A percentile compares a stretch with the other conserved stretches of the same genome.
phyloP scores from a whole-genome alignment of 2,113 vertebrate genomes.

The Irena cyanogastra region DNA sequence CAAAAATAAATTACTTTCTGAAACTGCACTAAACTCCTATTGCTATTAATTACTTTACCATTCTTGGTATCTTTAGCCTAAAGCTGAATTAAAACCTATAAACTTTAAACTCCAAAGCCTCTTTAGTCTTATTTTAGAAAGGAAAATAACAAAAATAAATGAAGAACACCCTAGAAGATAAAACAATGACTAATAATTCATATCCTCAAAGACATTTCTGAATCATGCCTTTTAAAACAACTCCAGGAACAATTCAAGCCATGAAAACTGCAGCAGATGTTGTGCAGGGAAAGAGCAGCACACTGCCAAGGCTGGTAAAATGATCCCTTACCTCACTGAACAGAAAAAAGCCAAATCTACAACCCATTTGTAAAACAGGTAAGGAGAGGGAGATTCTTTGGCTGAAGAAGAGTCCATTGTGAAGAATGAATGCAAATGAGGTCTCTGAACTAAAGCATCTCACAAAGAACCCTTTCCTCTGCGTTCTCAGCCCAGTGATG shows the following conservation, averaged over 20 bases:
- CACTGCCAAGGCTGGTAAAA: not conserved
- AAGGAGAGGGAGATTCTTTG: not conserved
- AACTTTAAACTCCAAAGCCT: not conserved
- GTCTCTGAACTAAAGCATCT: not conserved
- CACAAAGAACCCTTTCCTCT: not conserved
- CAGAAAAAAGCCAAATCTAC: not conserved
- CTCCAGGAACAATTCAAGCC: not conserved
- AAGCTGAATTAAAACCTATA: not conserved
- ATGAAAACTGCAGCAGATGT: slow-evolving; percentile 25
- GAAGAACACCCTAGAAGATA: not conserved
- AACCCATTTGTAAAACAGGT: not conserved
- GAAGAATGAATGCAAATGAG: not conserved
- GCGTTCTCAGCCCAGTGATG: not conserved
- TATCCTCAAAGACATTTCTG: not conserved
- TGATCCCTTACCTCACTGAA: not conserved
- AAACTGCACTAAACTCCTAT: not conserved
- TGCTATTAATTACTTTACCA: not conserved
- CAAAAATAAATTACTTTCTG: not conserved
- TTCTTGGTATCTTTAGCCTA: not conserved
- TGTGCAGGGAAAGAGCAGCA: not conserved
- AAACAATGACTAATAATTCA: not conserved
- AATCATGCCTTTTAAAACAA: slow-evolving; percentile 12
- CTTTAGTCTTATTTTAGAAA: not conserved
- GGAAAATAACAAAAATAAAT: not conserved
- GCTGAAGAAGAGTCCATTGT: not conserved